phyloP scores from a whole-genome alignment of 30 jellyfish, hydroid and myxozoan genomes.

The Pseudorhiza aurosa region DNA sequence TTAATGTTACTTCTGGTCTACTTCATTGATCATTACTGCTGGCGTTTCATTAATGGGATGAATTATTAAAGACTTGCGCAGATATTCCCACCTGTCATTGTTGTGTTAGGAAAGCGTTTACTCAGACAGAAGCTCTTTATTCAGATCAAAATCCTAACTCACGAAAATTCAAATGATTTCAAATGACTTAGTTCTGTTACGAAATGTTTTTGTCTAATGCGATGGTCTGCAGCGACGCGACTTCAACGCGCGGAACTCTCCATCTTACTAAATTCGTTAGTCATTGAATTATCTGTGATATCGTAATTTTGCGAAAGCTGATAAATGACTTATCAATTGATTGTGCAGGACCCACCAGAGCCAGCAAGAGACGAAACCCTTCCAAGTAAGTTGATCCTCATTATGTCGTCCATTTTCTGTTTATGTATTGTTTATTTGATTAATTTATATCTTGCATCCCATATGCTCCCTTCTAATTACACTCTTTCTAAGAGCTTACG shows the following conservation, averaged over 20 bases:
- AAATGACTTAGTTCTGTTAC: background rate
- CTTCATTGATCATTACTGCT: background rate
- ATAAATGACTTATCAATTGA: slow-evolving; percentile 76
- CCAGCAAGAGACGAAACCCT: slow-evolving; percentile 68
- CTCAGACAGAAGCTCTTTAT: background rate
- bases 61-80: slow-evolving; percentile 27
- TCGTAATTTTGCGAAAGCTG: background rate
- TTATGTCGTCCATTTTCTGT: no score
- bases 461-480: no score
- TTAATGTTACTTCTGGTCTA: no score
- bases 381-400: slow-evolving; percentile 98
- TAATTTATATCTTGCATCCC: no score
- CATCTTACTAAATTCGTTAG: background rate
- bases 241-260: background rate
- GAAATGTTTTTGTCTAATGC: background rate
- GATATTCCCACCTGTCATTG: slow-evolving; percentile 37
- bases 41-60: slow-evolving; percentile 13
- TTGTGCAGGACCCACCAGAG: slow-evolving; percentile 94
- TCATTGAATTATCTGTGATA: background rate
- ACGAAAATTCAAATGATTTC: background rate
- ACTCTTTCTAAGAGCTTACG: no score
- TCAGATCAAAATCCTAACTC: background rate
- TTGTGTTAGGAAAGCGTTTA: background rate
- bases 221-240: background rate
- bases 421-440: no score